Evolutionary conservation across 2,888 invertebrate genomes (phyloP).

Genomic region (Crossocerus cetratus): DNA sequence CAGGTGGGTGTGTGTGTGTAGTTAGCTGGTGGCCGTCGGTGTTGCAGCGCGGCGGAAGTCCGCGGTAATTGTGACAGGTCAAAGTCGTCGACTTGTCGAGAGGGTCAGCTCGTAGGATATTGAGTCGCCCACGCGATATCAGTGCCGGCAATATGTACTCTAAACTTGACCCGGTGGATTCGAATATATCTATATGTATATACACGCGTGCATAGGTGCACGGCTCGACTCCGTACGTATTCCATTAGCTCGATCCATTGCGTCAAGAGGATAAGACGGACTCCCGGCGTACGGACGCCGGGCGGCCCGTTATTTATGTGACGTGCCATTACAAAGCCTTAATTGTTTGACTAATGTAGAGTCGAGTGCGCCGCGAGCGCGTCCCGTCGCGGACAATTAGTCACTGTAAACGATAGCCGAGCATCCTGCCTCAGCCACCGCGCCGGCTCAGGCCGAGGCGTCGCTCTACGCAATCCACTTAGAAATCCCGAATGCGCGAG

Average conservation of each 20-base stretch:
- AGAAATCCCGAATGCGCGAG: neutral
- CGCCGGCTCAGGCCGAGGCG: neutral
- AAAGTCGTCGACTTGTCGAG: conserved; percentile 56
- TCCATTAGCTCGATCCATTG: conserved; percentile 59
- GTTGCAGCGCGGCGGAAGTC: neutral
- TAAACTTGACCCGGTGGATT: conserved; percentile 45
- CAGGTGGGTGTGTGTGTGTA: no score
- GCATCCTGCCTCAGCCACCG: neutral
- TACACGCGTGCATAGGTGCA: conserved; percentile 29
- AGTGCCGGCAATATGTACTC: conserved; percentile 54
- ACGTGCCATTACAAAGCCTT: conserved; percentile 75
- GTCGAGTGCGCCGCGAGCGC: conserved; percentile 55
- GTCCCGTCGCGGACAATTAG: conserved; percentile 3
- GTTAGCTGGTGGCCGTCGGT: no score
- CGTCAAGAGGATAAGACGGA: conserved; percentile 36
- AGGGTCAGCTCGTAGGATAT: conserved; percentile 65
- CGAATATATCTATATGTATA: conserved; percentile 32
- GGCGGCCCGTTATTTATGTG: conserved; percentile 64
- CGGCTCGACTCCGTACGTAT: conserved; percentile 35
- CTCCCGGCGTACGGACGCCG: conserved; percentile 28
- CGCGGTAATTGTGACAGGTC: conserved; percentile 47
- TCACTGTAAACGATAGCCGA: no score
- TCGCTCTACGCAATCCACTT: neutral
- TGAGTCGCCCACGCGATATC: conserved; percentile 69
- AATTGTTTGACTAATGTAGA: conserved; percentile 75